A percentile compares a stretch with the other conserved stretches of the same genome.
Conservation (phyloP, 2,113 vertebrate species). For the Forbesichthys papilliferus region DNA sequence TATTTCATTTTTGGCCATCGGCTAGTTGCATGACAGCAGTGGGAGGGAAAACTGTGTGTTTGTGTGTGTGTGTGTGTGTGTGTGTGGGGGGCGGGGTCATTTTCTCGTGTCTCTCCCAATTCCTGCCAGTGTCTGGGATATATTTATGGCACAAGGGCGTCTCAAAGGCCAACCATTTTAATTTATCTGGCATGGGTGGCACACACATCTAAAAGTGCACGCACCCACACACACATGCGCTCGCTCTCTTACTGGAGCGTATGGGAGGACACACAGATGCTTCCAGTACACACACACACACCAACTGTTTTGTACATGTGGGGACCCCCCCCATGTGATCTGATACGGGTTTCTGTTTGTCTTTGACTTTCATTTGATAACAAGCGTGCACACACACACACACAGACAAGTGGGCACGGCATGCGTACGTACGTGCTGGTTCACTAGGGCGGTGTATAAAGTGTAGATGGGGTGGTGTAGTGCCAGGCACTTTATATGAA, state of each 20-base stretch:
- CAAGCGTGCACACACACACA: not conserved
- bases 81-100: not conserved
- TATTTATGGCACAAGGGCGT: no score
- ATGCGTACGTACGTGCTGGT: not conserved
- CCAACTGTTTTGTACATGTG: no score
- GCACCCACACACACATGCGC: not conserved
- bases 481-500: conserved; percentile 10
- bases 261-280: not conserved
- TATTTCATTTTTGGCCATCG: not conserved
- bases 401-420: no score
- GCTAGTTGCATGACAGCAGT: not conserved
- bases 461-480: conserved; percentile 1
- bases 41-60: not conserved
- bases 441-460: conserved; percentile 14
- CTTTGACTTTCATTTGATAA: not conserved
- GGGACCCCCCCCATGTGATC: no score
- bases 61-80: conserved; percentile 1
- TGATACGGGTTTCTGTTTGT: no score
- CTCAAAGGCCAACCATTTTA: no score
- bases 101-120: not conserved
- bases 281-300: not conserved
- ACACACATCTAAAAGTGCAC: no score
- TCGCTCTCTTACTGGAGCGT: not conserved
- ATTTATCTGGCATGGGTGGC: no score
- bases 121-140: not conserved